phyloP scores from a whole-genome alignment of 2,113 vertebrate species.

The Pelmatolapia mariae region DNA sequence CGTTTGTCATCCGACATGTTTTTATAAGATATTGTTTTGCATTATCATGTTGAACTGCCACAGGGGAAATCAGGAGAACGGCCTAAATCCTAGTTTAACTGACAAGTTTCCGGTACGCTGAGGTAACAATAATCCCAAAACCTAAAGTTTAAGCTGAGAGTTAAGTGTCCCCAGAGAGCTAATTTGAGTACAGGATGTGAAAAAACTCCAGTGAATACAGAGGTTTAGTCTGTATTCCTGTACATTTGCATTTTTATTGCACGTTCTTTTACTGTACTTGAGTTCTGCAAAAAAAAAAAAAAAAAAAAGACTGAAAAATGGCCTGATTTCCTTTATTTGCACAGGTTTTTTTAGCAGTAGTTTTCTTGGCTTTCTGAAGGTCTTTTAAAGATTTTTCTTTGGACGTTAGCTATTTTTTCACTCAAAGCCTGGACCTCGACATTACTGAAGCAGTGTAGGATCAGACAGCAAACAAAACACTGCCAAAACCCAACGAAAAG shows the following conservation, averaged over 20 bases:
- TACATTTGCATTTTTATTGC: not conserved
- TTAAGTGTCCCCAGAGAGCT: conserved; percentile 28
- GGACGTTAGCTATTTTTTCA: not conserved
- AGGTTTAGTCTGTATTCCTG: not conserved
- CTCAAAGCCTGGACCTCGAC: not conserved
- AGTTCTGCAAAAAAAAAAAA: not conserved
- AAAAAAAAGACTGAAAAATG: not conserved
- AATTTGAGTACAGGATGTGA: conserved; percentile 30
- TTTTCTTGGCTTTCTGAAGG: not conserved
- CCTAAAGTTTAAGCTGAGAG: conserved; percentile 17
- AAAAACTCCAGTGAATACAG: not conserved
- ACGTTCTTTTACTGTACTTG: not conserved
- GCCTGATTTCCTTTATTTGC: not conserved
- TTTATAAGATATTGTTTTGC: not conserved
- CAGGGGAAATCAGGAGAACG: not conserved
- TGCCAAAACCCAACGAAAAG: not conserved
- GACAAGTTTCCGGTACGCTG: not conserved
- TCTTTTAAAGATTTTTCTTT: not conserved
- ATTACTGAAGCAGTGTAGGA: not conserved
- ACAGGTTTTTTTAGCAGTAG: not conserved
- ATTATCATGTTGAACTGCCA: not conserved
- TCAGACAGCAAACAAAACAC: not conserved
- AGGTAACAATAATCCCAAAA: conserved; percentile 7
- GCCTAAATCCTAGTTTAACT: not conserved
- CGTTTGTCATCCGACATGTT: not conserved